Evolutionary conservation across 2,888 invertebrate genomes (phyloP).

Genomic region (Eurytoma adleriae): DNA sequence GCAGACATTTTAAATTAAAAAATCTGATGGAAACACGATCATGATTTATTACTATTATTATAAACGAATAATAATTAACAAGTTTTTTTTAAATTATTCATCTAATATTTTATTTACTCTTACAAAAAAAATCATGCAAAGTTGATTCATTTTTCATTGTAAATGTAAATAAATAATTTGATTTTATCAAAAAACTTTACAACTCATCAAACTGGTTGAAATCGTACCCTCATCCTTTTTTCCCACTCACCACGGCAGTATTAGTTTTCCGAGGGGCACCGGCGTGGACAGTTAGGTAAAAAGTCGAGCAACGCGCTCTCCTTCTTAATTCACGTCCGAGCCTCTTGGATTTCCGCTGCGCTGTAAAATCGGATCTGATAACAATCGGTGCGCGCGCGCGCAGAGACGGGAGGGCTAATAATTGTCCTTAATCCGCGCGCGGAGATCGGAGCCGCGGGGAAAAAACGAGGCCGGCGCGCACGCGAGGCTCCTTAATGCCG

Average conservation of each 20-base stretch:
- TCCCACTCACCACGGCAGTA: background rate
- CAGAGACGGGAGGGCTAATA: slow-evolving; percentile 16
- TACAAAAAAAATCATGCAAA: too few species aligned
- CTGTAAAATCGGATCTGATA: slow-evolving; percentile 46
- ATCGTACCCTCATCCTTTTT: too few species aligned
- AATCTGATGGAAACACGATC: too few species aligned
- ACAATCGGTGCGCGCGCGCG: slow-evolving; percentile 24
- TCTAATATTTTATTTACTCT: too few species aligned
- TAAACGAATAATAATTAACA: too few species aligned
- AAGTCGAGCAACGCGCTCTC: background rate
- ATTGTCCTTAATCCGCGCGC: slow-evolving; percentile 55
- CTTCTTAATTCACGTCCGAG: slow-evolving; percentile 31
- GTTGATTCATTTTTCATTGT: too few species aligned
- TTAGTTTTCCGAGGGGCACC: slow-evolving; percentile 10
- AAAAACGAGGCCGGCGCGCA: slow-evolving; percentile 14
- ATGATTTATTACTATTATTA: too few species aligned
- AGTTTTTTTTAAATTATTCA: too few species aligned
- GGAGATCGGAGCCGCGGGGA: background rate
- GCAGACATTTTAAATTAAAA: too few species aligned
- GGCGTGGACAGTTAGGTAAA: background rate
- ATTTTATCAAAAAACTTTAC: too few species aligned
- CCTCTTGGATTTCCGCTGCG: slow-evolving; percentile 29
- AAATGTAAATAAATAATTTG: too few species aligned
- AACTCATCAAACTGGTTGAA: too few species aligned
- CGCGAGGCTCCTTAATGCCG: slow-evolving; percentile 52